Evolutionary conservation across 2,113 vertebrate species (phyloP), one percentile per base, ranked within the genome.

Genomic region (Pterocles orientalis): DNA sequence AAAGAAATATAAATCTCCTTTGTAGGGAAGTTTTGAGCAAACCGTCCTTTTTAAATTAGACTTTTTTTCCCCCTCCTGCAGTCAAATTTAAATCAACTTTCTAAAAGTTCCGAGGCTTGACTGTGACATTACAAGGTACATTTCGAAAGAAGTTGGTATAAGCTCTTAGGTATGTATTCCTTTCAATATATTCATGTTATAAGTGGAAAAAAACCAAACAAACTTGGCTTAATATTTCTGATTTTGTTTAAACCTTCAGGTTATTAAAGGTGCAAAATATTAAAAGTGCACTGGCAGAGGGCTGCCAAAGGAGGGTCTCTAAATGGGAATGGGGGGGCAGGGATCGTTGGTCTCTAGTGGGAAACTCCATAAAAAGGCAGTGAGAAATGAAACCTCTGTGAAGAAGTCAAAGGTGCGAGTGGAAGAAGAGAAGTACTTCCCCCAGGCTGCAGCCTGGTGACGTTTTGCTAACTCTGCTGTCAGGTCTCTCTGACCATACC

Each of bases 1-100:
- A 56, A 87, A 60, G 82, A 60, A 78, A 47, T 11, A 47, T 58
- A 62, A 72, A 45, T 65, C 28, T 60, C 51, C 41, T 81, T 93
- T 56, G 68, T 60, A 61, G 62, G 24, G 56, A 36, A 70, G 45
- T 45, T 80, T 93, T 83, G 45, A 84, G 47, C 31, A 66, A 88
- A 62, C 8, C 18, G 70, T 5, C 6, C 24, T 18, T 88, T 84
- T 80, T 15, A 65, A 88, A 71, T 23, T 7, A 76, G 10, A 17
- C 33, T 24, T 65, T 81, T 57, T 71, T 57, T 18, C 3, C 26
- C 26, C 56, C 24, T 80, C 34, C 45, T 33, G 33, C 28, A 29
- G 45, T 61, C 47, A 51, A 51, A 70, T 87, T 79, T 56, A 50
- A 71, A 86, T 91, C 41, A 81, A 71, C 41, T 80, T 84, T 45